A percentile compares a stretch with the other conserved stretches of the same genome.
phyloP scores from a whole-genome alignment of 2,113 vertebrate genomes.

The Cinclus cinclus region DNA sequence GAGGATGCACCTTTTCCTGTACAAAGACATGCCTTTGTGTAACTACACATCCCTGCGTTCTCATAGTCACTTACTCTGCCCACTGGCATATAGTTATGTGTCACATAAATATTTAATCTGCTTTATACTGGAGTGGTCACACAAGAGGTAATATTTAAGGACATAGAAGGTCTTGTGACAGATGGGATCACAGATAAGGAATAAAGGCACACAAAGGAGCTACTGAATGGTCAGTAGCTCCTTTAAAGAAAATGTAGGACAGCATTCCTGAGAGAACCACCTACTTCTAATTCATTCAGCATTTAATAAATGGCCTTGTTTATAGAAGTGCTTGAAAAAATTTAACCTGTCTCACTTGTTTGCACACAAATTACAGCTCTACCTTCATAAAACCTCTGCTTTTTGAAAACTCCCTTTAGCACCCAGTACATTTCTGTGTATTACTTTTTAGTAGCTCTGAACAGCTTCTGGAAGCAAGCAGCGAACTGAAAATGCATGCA shows the following conservation, averaged over 20 bases:
- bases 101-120: neutral
- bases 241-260: neutral
- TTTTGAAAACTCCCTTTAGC: neutral
- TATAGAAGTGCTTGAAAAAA: neutral
- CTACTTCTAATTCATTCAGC: neutral
- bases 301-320: neutral
- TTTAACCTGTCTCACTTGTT: neutral
- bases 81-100: neutral
- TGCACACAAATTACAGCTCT: neutral
- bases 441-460: neutral
- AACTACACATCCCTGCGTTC: neutral
- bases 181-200: constrained; percentile 5
- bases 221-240: neutral
- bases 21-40: neutral
- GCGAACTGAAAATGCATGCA: neutral
- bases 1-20: neutral
- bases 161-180: neutral
- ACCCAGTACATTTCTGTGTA: neutral
- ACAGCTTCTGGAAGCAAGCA: neutral
- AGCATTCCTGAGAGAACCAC: neutral
- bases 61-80: neutral
- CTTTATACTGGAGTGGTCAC: neutral
- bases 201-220: neutral
- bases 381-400: neutral
- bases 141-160: neutral